These are phyloP conservation scores for Brachypterus glaber DNA, from an alignment of 2,888 invertebrate genomes.

Conservation along the genomic window DNA sequence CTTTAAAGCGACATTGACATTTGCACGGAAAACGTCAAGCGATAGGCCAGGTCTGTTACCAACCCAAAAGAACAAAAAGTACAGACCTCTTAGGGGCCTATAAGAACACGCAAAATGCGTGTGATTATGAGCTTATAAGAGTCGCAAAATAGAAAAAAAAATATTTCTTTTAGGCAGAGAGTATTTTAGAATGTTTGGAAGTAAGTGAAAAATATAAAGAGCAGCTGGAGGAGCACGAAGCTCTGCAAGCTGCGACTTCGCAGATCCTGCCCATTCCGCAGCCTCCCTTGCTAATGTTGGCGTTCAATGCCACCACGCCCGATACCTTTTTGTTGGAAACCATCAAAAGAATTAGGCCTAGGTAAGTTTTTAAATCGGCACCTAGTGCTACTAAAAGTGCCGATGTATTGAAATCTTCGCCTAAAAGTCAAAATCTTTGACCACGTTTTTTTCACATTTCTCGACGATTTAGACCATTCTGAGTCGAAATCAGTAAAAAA, in stretches of 20 bases:
- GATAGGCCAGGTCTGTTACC: too few species aligned
- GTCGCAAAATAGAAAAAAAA: too few species aligned
- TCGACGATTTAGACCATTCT: too few species aligned
- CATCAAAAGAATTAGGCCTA: constrained; percentile 68
- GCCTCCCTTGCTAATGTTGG: constrained; percentile 73
- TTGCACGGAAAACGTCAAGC: too few species aligned
- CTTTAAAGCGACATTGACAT: too few species aligned
- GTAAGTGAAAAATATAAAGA: constrained; percentile 55
- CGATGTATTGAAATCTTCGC: constrained; percentile 7
- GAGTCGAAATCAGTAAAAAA: too few species aligned
- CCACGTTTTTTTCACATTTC: too few species aligned
- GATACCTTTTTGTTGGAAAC: constrained; percentile 76
- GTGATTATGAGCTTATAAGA: constrained; percentile 5
- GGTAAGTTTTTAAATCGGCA: constrained; percentile 49
- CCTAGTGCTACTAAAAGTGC: too few species aligned
- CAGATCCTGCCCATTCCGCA: constrained; percentile 43
- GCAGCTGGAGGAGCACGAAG: constrained; percentile 46
- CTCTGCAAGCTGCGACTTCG: constrained; percentile 32
- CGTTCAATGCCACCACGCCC: constrained; percentile 60
- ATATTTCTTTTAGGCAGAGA: constrained; percentile 60
- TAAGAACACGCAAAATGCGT: too few species aligned
- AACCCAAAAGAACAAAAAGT: too few species aligned
- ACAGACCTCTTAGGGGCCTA: too few species aligned
- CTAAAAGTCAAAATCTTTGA: too few species aligned
- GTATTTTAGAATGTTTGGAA: constrained; percentile 83